Conservation (phyloP, 2,113 vertebrate genomes). For the Apteryx mantelli region DNA sequence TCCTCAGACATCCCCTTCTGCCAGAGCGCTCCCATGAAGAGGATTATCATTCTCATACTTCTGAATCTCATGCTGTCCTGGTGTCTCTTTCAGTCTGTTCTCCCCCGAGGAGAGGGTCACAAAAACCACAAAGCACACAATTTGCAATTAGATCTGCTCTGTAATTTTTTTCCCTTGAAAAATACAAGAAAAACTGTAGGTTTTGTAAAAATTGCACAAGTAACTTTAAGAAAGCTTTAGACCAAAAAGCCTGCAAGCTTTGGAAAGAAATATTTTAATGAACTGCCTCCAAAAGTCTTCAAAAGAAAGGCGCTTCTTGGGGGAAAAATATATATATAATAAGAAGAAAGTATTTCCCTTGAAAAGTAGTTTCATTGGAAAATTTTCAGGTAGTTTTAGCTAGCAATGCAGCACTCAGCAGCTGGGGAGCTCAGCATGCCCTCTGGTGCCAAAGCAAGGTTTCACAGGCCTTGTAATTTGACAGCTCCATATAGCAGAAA, state of each 20-base stretch:
- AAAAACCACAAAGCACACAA: background rate
- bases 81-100: background rate
- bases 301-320: background rate
- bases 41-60: background rate
- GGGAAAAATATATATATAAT: background rate
- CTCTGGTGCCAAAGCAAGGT: background rate
- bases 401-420: background rate
- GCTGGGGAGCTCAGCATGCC: background rate
- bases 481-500: background rate
- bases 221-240: background rate
- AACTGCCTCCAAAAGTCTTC: background rate
- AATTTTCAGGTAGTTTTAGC: background rate
- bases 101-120: background rate
- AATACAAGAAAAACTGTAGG: background rate
- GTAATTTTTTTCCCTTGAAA: background rate
- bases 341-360: background rate
- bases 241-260: background rate
- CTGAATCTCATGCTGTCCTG: background rate
- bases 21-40: background rate
- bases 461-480: background rate
- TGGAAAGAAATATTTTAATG: background rate
- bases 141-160: background rate
- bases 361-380: background rate
- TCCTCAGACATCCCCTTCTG: background rate
- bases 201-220: background rate